phyloP scores from a whole-genome alignment of 2,888 invertebrate genomes.

The Mesorhabditis belari region DNA sequence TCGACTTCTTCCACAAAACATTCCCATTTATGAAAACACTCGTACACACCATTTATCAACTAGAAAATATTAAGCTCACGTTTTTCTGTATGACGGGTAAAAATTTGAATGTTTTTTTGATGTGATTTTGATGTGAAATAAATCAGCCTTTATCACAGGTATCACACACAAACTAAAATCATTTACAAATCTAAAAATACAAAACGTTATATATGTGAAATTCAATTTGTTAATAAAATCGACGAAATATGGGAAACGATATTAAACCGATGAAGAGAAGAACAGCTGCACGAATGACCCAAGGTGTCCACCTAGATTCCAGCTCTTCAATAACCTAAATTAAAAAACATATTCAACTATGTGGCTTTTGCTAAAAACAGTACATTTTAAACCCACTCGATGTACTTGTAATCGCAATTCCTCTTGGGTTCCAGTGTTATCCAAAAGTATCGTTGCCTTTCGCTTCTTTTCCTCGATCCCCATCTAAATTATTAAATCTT shows the following conservation, averaged over 20 bases:
- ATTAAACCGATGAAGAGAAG: conserved; percentile 9
- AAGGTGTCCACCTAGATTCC: conserved; percentile 23
- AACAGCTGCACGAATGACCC: conserved; percentile 14
- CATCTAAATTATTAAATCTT: background rate
- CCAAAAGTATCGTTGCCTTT: conserved; percentile 35
- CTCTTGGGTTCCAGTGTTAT: conserved; percentile 39
- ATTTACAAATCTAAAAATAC: too few relatives aligned
- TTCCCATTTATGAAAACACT: background rate
- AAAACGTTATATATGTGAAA: too few relatives aligned
- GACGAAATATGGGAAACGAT: too few relatives aligned
- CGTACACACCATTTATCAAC: too few relatives aligned
- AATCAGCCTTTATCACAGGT: background rate
- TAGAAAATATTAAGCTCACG: too few relatives aligned
- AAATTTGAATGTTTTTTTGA: too few relatives aligned
- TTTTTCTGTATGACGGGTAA: too few relatives aligned
- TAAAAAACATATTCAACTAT: conserved; percentile 1
- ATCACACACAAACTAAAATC: too few relatives aligned
- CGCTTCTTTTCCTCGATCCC: conserved; percentile 23
- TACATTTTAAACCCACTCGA: background rate
- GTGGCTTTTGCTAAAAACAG: background rate
- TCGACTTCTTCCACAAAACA: background rate
- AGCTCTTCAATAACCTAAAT: conserved; percentile 8
- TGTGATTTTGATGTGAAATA: too few relatives aligned
- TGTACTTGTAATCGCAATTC: conserved; percentile 12
- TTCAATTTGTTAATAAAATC: too few relatives aligned